Percentiles rank a stretch among this genome's conserved stretches.
Conservation (phyloP, 2,888 invertebrate genomes). For the Drosophila falleni region DNA sequence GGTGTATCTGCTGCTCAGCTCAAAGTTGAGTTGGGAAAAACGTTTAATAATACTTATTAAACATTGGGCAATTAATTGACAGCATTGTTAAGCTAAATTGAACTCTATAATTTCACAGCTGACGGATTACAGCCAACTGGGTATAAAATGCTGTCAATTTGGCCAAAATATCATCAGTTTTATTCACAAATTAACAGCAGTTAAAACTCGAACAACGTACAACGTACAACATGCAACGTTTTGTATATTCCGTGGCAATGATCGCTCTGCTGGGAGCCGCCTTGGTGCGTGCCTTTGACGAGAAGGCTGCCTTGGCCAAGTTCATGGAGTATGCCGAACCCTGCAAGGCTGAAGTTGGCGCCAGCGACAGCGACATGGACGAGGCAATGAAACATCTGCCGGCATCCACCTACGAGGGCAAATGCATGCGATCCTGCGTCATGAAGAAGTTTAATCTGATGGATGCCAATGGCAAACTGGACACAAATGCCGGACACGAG, state of each 20-base stretch:
- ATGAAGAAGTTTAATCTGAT: constrained; percentile 71
- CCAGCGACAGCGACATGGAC: constrained; percentile 70
- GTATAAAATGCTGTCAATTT: constrained; percentile 54
- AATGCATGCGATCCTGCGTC: constrained; percentile 79
- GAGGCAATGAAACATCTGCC: constrained; percentile 59
- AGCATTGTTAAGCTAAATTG: constrained; percentile 29
- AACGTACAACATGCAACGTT: constrained; percentile 47
- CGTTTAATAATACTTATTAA: constrained; percentile 47
- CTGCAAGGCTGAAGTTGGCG: constrained; percentile 78
- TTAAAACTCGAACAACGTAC: neutral
- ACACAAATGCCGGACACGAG: constrained; percentile 47
- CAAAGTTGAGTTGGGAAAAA: constrained; percentile 19
- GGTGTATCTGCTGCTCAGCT: constrained; percentile 1
- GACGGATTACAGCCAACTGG: constrained; percentile 39
- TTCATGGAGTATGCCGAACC: constrained; percentile 57
- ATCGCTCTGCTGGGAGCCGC: constrained; percentile 43
- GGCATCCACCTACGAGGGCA: constrained; percentile 63
- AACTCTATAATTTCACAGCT: constrained; percentile 78
- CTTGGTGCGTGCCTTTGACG: constrained; percentile 56
- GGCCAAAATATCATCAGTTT: constrained; percentile 39
- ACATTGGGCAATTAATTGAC: constrained; percentile 37
- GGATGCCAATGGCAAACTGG: constrained; percentile 71
- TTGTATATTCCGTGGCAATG: constrained; percentile 26
- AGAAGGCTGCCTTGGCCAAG: constrained; percentile 63
- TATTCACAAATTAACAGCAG: constrained; percentile 18